phyloP scores from a whole-genome alignment of 2,888 invertebrate genomes.

The Coenonympha glycerion region DNA sequence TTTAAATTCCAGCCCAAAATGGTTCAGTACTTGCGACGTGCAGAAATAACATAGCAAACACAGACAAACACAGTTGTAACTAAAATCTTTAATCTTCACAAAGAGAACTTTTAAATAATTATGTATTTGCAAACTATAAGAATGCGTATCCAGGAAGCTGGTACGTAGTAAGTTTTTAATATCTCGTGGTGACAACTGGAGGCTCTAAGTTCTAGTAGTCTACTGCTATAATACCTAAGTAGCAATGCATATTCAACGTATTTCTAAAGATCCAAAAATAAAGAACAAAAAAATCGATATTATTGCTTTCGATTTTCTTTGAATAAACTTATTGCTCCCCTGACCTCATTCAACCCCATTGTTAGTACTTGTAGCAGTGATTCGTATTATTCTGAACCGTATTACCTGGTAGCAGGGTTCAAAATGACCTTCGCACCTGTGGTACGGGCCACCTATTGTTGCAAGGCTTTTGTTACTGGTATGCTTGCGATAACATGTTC shows the following conservation, averaged over 20 bases:
- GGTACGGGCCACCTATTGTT: slow-evolving; percentile 34
- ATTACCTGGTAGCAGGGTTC: slow-evolving; percentile 13
- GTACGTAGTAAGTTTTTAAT: no score
- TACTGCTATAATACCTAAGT: no score
- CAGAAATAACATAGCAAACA: no score
- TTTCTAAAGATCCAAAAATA: slow-evolving; percentile 11
- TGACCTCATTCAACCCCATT: slow-evolving; percentile 46
- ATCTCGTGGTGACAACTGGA: no score
- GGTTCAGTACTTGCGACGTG: no score
- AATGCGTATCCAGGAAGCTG: no score
- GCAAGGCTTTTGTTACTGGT: slow-evolving; percentile 27
- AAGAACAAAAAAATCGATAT: slow-evolving; percentile 30
- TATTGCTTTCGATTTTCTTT: slow-evolving; percentile 31
- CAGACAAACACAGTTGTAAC: no score
- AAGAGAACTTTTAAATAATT: no score
- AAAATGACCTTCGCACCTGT: slow-evolving; percentile 10
- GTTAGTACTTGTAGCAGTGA: slow-evolving; percentile 24
- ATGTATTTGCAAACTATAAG: no score
- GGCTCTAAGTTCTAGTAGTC: neutral
- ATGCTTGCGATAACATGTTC: slow-evolving; percentile 8
- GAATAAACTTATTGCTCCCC: slow-evolving; percentile 34
- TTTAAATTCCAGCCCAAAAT: no score
- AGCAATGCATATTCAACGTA: neutral
- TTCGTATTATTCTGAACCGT: slow-evolving; percentile 10
- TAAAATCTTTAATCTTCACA: no score